phyloP scores from a whole-genome alignment of 2,888 invertebrate genomes.

The Ryuthela nishihirai region DNA sequence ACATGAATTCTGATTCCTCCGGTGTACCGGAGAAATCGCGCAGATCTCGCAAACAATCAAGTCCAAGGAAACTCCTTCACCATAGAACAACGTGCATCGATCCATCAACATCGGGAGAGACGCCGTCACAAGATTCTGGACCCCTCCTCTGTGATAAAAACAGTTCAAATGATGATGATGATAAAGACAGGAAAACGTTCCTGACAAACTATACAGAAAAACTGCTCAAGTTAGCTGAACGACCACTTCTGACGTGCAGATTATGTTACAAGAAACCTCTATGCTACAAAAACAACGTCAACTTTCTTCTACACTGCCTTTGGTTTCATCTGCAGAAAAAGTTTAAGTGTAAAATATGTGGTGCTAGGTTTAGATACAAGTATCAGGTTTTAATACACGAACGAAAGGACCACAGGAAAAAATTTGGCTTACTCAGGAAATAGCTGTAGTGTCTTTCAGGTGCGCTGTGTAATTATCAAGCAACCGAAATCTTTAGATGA shows the following conservation, averaged over 20 bases:
- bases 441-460: too few species aligned
- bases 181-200: too few species aligned
- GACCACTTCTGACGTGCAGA: conserved; percentile 1
- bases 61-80: conserved; percentile 14
- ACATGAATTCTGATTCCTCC: too few species aligned
- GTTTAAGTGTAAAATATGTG: conserved; percentile 56
- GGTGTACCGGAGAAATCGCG: too few species aligned
- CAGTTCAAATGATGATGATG: too few species aligned
- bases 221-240: conserved; percentile 11
- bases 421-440: too few species aligned
- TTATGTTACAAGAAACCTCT: conserved; percentile 4
- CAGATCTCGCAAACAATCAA: conserved; percentile 20
- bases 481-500: too few species aligned
- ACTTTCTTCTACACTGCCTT: conserved; percentile 51
- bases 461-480: too few species aligned
- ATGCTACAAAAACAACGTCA: conserved; percentile 5
- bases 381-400: conserved; percentile 56
- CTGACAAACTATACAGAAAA: conserved; percentile 5
- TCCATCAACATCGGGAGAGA: too few species aligned
- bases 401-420: conserved; percentile 33
- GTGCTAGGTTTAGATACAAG: conserved; percentile 53
- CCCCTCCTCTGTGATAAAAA: too few species aligned
- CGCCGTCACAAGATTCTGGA: too few species aligned
- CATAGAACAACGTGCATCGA: too few species aligned
- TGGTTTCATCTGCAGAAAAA: conserved; percentile 55